Evolutionary conservation across 2,888 invertebrate genomes (phyloP).

Genomic region (Bombyx huttoni): DNA sequence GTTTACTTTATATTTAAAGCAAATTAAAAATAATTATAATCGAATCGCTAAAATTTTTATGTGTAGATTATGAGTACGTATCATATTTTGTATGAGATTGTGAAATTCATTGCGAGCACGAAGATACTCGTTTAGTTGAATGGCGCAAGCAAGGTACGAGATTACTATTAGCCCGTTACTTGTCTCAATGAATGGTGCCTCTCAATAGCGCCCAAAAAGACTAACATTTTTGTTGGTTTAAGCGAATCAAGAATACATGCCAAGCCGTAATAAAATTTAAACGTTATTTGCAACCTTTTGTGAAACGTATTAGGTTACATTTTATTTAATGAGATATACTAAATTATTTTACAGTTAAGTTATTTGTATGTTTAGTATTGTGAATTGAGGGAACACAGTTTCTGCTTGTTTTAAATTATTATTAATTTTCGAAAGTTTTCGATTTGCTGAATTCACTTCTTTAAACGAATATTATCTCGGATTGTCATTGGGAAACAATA

Average conservation of each 20-base stretch:
- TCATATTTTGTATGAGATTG: background rate
- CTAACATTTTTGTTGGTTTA: constrained; percentile 22
- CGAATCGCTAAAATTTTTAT: background rate
- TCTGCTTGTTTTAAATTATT: too few relatives aligned
- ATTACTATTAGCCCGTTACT: constrained; percentile 68
- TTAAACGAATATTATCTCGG: too few relatives aligned
- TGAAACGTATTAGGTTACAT: too few relatives aligned
- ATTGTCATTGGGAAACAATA: too few relatives aligned
- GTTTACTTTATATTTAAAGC: background rate
- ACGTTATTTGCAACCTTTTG: constrained; percentile 3
- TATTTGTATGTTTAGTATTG: constrained; percentile 1
- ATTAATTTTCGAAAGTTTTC: too few relatives aligned
- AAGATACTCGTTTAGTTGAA: constrained; percentile 53
- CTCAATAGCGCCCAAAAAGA: constrained; percentile 39
- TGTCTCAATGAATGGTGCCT: constrained; percentile 65
- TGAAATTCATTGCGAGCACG: constrained; percentile 15
- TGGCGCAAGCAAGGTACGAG: constrained; percentile 55
- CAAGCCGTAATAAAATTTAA: constrained; percentile 9
- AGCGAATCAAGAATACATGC: constrained; percentile 19
- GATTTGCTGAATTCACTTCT: too few relatives aligned
- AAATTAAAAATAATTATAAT: background rate
- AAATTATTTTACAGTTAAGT: background rate
- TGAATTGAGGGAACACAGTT: background rate
- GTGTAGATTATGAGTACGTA: background rate
- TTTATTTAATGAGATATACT: too few relatives aligned